These are phyloP conservation scores for Diplolepis rosae DNA, from an alignment of 2,888 invertebrate species.

Conservation along the genomic window DNA sequence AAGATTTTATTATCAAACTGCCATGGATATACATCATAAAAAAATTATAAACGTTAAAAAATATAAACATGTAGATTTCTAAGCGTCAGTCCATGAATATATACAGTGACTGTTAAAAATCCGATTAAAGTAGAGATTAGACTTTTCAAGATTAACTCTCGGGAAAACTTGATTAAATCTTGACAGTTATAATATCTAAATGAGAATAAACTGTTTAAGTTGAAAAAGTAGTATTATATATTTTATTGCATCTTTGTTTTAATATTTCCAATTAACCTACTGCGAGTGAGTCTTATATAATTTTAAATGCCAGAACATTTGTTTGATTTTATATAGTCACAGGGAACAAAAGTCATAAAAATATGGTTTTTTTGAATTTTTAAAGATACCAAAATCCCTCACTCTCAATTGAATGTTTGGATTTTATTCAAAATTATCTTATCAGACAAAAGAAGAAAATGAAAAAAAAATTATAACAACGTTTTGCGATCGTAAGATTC, in stretches of 20 bases:
- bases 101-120: background rate
- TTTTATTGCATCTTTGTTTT: background rate
- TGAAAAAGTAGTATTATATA: background rate
- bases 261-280: background rate
- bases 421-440: too few species aligned
- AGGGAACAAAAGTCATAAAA: too few species aligned
- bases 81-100: background rate
- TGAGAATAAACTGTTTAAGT: background rate
- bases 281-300: too few species aligned
- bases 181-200: background rate
- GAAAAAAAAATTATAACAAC: too few species aligned
- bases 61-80: background rate
- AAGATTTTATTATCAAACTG: slow-evolving; percentile 13
- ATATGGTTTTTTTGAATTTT: too few species aligned
- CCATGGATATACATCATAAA: background rate
- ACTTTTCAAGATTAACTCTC: background rate
- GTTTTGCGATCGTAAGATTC: too few species aligned
- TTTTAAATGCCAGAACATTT: too few species aligned
- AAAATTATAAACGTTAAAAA: background rate
- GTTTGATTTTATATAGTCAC: too few species aligned
- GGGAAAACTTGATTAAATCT: slow-evolving; percentile 25
- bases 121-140: background rate
- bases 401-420: too few species aligned
- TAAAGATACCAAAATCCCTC: too few species aligned
- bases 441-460: too few species aligned